Conservation (phyloP, 2,797 vertebrate genomes). For the Zenarchopterus dispar region DNA sequence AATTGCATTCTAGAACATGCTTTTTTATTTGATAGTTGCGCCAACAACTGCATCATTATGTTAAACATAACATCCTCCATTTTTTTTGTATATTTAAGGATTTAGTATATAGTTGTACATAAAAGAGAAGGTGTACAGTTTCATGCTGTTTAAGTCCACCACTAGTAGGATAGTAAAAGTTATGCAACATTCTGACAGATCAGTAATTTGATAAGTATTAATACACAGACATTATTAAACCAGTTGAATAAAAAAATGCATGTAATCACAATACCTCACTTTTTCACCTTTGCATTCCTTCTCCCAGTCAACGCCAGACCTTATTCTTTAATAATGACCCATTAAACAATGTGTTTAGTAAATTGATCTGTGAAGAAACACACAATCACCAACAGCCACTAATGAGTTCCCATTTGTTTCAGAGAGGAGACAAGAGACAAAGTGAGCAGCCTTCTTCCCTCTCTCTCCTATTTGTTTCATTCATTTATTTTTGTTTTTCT, state of each 20-base stretch:
- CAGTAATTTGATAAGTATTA: conserved; percentile 8
- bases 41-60: too few species aligned
- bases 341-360: conserved; percentile 85
- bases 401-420: conserved; percentile 84
- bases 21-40: too few species aligned
- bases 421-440: conserved; percentile 50
- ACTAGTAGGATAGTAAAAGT: conserved; percentile 5
- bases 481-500: conserved; percentile 31
- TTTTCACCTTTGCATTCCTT: conserved; percentile 55
- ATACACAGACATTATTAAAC: conserved; percentile 29
- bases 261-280: conserved; percentile 60
- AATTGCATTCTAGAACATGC: too few species aligned
- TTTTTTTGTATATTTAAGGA: too few species aligned
- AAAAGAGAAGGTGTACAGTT: background rate
- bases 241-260: conserved; percentile 56
- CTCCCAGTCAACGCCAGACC: conserved; percentile 68
- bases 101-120: too few species aligned
- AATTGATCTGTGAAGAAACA: conserved; percentile 85
- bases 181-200: conserved; percentile 8
- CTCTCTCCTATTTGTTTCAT: conserved; percentile 32
- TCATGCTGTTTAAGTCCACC: background rate
- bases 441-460: conserved; percentile 55
- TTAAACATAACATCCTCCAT: too few species aligned
- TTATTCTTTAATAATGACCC: conserved; percentile 82
- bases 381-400: conserved; percentile 88